These are phyloP conservation scores for Lydus trimaculatus DNA, from an alignment of 2,888 invertebrate genomes.

Conservation along the genomic window DNA sequence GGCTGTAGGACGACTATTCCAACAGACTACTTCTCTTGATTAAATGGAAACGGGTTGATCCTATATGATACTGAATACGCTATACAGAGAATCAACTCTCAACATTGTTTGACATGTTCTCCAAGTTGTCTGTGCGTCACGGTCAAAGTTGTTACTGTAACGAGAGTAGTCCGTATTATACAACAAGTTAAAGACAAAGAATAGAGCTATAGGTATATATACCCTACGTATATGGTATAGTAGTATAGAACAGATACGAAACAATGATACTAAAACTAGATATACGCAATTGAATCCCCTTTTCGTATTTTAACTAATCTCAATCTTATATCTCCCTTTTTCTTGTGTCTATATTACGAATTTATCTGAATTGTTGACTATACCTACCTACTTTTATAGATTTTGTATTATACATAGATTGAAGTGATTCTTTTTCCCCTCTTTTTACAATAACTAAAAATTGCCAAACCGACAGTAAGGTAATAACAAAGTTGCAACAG, in stretches of 20 bases:
- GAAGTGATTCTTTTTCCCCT: conserved; percentile 9
- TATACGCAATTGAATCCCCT: conserved; percentile 7
- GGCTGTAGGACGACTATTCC: conserved; percentile 2
- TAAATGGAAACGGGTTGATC: conserved; percentile 24
- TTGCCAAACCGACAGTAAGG: neutral
- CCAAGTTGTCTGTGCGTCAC: neutral
- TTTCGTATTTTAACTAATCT: conserved; percentile 10
- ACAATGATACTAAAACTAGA: conserved; percentile 8
- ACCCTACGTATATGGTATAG: too few relatives aligned
- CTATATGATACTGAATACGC: conserved; percentile 7
- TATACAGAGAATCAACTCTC: conserved; percentile 16
- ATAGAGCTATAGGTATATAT: too few relatives aligned
- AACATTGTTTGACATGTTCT: conserved; percentile 18
- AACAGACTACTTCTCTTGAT: conserved; percentile 32
- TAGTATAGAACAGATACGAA: conserved; percentile 7
- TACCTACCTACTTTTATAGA: neutral
- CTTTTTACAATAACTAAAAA: neutral
- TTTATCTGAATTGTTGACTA: neutral
- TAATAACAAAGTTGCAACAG: conserved; percentile 14
- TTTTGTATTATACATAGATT: conserved; percentile 13
- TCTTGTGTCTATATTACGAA: neutral
- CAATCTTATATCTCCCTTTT: neutral
- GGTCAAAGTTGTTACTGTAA: conserved; percentile 6
- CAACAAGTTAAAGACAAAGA: neutral
- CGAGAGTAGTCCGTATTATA: neutral